A percentile compares a stretch with the other conserved stretches of the same genome.
Conservation (phyloP, 2,888 invertebrate species). For the Pogonocherus hispidulus region DNA sequence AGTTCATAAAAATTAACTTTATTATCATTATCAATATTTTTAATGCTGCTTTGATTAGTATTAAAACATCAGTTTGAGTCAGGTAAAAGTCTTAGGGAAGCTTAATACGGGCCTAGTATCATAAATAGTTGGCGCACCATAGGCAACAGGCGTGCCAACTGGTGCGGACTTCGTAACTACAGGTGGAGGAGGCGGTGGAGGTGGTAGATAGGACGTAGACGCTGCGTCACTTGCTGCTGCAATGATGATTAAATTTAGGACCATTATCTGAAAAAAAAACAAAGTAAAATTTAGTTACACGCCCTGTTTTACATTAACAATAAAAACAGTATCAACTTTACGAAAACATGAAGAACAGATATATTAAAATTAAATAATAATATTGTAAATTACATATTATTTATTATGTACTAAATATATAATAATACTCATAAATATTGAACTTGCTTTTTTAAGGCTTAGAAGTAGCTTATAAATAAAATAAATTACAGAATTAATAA, state of each 20-base stretch:
- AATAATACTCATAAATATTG: too few relatives aligned
- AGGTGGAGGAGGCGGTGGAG: neutral
- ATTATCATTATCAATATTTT: neutral
- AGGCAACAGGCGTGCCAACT: neutral
- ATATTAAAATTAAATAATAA: too few relatives aligned
- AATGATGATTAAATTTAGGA: neutral
- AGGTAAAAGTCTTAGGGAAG: neutral
- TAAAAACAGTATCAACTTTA: too few relatives aligned
- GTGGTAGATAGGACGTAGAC: neutral
- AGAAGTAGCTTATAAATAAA: too few relatives aligned
- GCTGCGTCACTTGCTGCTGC: neutral
- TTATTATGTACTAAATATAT: too few relatives aligned
- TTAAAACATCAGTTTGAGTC: neutral
- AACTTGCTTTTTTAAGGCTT: too few relatives aligned
- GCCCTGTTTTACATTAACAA: too few relatives aligned
- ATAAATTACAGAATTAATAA: too few relatives aligned
- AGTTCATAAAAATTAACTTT: neutral
- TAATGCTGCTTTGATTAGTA: too few relatives aligned
- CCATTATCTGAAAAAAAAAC: neutral
- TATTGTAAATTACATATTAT: too few relatives aligned
- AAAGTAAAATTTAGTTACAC: too few relatives aligned
- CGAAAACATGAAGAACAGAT: too few relatives aligned
- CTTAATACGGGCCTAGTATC: neutral
- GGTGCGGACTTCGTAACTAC: neutral
- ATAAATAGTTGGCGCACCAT: neutral